Base-by-base conservation (phyloP, 2,113 vertebrate genomes). In the Cairina moschata region DNA sequence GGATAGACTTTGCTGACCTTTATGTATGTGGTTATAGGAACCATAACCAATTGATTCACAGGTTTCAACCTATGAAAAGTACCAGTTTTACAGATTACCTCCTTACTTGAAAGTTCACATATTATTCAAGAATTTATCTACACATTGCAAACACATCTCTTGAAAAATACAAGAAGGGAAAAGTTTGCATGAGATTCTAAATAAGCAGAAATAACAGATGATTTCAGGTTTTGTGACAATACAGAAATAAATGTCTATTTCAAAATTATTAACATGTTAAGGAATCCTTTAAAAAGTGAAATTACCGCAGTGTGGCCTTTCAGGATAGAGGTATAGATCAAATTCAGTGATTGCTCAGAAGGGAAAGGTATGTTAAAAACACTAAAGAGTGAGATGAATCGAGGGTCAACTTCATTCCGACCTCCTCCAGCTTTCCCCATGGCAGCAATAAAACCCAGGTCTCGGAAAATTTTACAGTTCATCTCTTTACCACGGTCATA, bases 361-460 rank as follows among this genome's bases (percentile, higher is more conserved):
- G 99, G 99, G 90, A 99, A 99, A 3, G 98, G 98, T 21, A 99
- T 86, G 23, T 98, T 99, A 98, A 99, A 99, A 85, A 99, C 99
- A 63, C 96, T 99, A 96, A 99, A 99, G 42, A 99, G 98, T 0
- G 99, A 99, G 76, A 98, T 97, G 95, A 99, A 99, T 40, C 99
- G 98, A 4, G 98, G 97, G 86, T 99, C 99, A 11, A 99, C 99
- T 92, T 99, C 98, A 23, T 99, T 99, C n/a, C 99, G 98, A 29
- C 99, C 99, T 11, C 99, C 99, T 58, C 99, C 99, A 18, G 99
- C 98, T 77, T 99, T 99, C 13, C 99, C 99, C 99, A 99, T 99
- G 60, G 99, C 99, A 38, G 99, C 99, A 18, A 99, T 74, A 71
- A 99, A 99, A 69, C 98, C 98, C 10, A 99, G 97, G 97, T 99